Base-by-base conservation (phyloP, 1,140 invertebrate genomes). In the Danaus melanippus region DNA sequence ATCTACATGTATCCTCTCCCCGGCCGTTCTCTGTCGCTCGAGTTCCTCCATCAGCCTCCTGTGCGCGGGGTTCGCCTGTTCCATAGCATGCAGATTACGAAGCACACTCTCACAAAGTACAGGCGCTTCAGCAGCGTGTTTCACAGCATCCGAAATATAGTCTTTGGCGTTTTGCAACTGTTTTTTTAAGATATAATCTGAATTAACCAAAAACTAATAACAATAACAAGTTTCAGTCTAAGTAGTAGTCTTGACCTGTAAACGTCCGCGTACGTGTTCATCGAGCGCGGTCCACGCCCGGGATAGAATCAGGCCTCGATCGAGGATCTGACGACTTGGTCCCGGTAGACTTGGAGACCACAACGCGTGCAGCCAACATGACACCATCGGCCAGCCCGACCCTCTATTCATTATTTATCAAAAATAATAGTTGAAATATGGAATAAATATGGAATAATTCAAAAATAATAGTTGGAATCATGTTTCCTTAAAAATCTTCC, bases 1-100 rank as follows among this genome's bases (percentile, higher is more conserved):
- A 41, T 84, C 79, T n/a, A 84, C 81, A 53, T 84, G 79, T 58
- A 74, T 67, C 50, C 54, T 61, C 17, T 64, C 62, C 2, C 9
- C 53, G 2, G 42, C 21, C 5, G 48, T 49, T 0, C 62, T 58
- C 66, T 84, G 79, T 9, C 11, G 10, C 0, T 50, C 48, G n/a
- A 84, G 53, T 17, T 62, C 65, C 12, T 49, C 51, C 50, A 71
- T 52, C 47, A 81, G 44, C 1, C 64, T 52, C 39, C 65, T 32
- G 42, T 43, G 48, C 43, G 41, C 17, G 15, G 60, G 60, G n/a
- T 50, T 64, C 46, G 54, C 21, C 50, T 56, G 44, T 47, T 66
- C 68, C 1, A 3, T 49, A 56, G 9, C 71, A 64, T 53, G 52
- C 43, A 54, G 44, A 9, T 53, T 51, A 0, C 71, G 77, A 45